Base-by-base conservation (phyloP, 2,797 vertebrate species). In the Limosa lapponica region DNA sequence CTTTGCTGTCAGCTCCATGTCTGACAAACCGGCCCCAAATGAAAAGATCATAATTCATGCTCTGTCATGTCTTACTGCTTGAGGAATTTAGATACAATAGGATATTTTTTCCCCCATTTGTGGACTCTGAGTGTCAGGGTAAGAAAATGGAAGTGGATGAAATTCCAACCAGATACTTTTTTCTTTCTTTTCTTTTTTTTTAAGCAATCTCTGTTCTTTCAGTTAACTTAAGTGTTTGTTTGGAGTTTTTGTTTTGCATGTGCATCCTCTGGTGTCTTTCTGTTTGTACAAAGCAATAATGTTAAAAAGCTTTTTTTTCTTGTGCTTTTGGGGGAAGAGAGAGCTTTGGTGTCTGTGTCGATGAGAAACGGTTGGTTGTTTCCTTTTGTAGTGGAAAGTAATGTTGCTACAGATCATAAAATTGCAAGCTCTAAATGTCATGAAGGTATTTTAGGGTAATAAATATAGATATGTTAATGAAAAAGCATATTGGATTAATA, bases 371-470 rank as follows among this genome's bases (percentile, higher is more conserved):
- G 17, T 23, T 41, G 27, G 28, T 55, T 82, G 23, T 71, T 92
- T 59, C 70, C 57, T 65, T 83, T 81, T 65, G 65, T 65, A 64
- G 51, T 55, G 64, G 58, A 39, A 83, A 62, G 65, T 44, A 32
- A 49, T 34, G 36, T 30, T 75, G 49, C 49, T 81, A 6, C 41
- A n/a, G 74, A 39, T 39, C 41, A 46, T 78, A 65, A 87, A 75
- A 77, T 32, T 51, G 41, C 51, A 43, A 24, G 27, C 79, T 78
- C 6, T 72, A 55, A 81, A 84, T 37, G 70, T 78, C 37, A 22
- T 18, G 28, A 65, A 67, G 49, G 46, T 41, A 32, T 73, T 95
- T 92, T 46, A 64, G 67, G 46, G 55, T 83, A 54, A 94, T 69
- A 81, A 75, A 72, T 72, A 57, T 13, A 24, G 30, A 19, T 12